Percentiles rank a stretch among this genome's conserved stretches.
Conservation (phyloP, 2,888 invertebrate species). For the Erebia palarica region DNA sequence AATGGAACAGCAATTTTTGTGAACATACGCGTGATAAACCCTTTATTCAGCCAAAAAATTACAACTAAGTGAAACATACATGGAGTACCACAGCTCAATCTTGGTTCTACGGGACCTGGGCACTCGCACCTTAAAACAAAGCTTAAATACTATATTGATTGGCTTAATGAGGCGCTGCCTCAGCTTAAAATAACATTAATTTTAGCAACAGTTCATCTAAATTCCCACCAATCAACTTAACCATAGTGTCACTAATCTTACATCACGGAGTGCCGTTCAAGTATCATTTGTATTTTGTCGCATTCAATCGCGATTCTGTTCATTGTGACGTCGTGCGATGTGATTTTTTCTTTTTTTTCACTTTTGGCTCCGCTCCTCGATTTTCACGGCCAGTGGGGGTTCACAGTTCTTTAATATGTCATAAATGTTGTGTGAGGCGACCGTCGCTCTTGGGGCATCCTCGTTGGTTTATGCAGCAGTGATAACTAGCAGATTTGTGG, state of each 20-base stretch:
- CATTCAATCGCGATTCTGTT: constrained; percentile 52
- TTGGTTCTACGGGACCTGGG: too few species aligned
- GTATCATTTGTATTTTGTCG: constrained; percentile 49
- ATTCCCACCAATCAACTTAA: constrained; percentile 47
- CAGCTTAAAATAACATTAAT: too few species aligned
- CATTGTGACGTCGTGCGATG: constrained; percentile 26
- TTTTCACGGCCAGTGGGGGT: constrained; percentile 21
- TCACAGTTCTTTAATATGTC: constrained; percentile 42
- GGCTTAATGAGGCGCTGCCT: too few species aligned
- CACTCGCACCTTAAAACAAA: too few species aligned
- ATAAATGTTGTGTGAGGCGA: constrained; percentile 70
- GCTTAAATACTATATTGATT: too few species aligned
- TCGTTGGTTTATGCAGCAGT: constrained; percentile 58
- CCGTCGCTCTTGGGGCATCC: constrained; percentile 55
- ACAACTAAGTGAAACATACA: too few species aligned
- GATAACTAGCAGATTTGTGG: constrained; percentile 59
- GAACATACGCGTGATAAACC: too few species aligned
- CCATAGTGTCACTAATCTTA: constrained; percentile 55
- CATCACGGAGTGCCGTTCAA: constrained; percentile 56
- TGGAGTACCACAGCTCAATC: too few species aligned
- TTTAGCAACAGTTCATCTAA: too few species aligned
- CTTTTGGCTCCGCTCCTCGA: neutral
- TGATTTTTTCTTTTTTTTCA: constrained; percentile 14
- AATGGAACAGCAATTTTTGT: too few species aligned
- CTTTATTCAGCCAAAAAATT: too few species aligned